A percentile compares a stretch with the other conserved stretches of the same genome.
phyloP scores from a whole-genome alignment of 2,888 invertebrate genomes.

The Caradrina kadenii region DNA sequence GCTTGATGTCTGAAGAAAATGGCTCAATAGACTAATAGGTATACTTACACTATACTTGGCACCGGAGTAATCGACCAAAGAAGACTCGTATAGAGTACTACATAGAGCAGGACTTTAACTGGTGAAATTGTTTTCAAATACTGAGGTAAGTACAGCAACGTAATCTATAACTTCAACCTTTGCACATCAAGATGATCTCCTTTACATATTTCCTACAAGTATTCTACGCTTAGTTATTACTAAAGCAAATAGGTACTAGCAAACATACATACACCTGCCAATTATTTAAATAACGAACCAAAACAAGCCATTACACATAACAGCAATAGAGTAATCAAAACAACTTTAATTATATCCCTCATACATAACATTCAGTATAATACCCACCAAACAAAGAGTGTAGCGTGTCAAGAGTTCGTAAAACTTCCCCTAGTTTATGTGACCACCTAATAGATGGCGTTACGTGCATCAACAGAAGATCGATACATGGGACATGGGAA shows the following conservation, averaged over 20 bases:
- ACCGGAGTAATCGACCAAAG: too few species aligned
- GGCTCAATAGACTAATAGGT: too few species aligned
- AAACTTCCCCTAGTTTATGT: conserved; percentile 49
- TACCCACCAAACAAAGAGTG: conserved; percentile 46
- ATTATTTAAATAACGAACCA: conserved; percentile 22
- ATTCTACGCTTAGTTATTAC: too few species aligned
- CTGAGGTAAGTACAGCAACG: too few species aligned
- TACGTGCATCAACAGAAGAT: conserved; percentile 55
- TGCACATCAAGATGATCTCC: background rate
- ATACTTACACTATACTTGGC: too few species aligned
- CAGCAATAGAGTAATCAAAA: conserved; percentile 45
- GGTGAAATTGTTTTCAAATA: too few species aligned
- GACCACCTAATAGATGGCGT: conserved; percentile 70
- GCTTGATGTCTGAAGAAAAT: too few species aligned
- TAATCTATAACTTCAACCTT: too few species aligned
- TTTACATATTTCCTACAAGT: background rate
- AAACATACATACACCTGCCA: background rate
- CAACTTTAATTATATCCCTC: conserved; percentile 39
- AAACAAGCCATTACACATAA: conserved; percentile 26
- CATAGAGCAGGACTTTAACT: too few species aligned
- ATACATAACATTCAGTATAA: conserved; percentile 25
- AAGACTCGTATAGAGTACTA: too few species aligned
- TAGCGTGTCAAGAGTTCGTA: conserved; percentile 57
- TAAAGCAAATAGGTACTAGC: background rate
- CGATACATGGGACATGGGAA: conserved; percentile 47